Conservation (phyloP, 2,888 invertebrate species). For the Napeogenes sylphis region DNA sequence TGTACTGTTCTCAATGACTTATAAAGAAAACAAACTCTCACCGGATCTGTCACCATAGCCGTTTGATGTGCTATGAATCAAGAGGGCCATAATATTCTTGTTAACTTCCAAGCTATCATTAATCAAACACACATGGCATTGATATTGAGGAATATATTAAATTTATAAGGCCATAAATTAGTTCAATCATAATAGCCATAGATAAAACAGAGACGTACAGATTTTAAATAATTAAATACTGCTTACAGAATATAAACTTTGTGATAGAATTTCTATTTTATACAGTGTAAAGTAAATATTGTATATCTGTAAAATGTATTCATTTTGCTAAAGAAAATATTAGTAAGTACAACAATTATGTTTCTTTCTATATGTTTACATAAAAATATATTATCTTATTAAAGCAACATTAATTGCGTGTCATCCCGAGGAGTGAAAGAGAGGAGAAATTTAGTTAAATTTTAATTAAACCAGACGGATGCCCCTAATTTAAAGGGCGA, state of each 20-base stretch:
- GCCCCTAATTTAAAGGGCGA: slow-evolving; percentile 25
- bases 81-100: slow-evolving; percentile 33
- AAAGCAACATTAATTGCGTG: neutral
- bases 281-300: too few relatives aligned
- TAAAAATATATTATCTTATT: neutral
- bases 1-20: slow-evolving; percentile 40
- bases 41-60: slow-evolving; percentile 33
- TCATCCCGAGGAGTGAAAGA: neutral
- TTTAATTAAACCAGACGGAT: slow-evolving; percentile 24
- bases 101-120: slow-evolving; percentile 34
- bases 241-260: neutral
- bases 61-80: slow-evolving; percentile 49
- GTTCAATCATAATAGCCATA: neutral
- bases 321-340: too few relatives aligned
- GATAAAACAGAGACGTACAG: neutral
- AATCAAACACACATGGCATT: slow-evolving; percentile 33
- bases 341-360: too few relatives aligned
- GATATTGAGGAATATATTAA: slow-evolving; percentile 5
- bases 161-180: slow-evolving; percentile 16
- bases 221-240: neutral
- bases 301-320: too few relatives aligned
- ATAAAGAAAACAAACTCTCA: slow-evolving; percentile 40
- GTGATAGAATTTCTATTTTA: too few relatives aligned
- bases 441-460: slow-evolving; percentile 17
- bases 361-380: too few relatives aligned